A percentile compares a stretch with the other conserved stretches of the same genome.
Conservation (phyloP, 2,113 vertebrate genomes). For the Megaceryle torquata region DNA sequence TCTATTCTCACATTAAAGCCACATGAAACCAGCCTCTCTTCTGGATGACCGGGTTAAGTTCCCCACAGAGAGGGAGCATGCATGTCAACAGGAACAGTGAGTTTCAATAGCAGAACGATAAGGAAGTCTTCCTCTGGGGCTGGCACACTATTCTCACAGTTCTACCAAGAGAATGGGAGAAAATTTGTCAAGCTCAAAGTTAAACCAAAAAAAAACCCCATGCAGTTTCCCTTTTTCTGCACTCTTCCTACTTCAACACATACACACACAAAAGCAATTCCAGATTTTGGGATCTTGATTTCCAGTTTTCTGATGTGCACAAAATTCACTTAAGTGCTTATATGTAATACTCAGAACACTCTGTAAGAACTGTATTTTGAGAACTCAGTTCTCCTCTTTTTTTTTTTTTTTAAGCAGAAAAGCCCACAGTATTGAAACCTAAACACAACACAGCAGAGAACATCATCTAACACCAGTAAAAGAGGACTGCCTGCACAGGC, state of each 20-base stretch:
- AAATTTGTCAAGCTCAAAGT: background rate
- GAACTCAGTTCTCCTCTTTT: background rate
- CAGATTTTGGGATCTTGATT: background rate
- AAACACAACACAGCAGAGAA: background rate
- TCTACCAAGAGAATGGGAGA: background rate
- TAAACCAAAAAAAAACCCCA: background rate
- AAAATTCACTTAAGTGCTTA: background rate
- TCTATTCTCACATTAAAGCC: background rate
- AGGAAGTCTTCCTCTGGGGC: constrained; percentile 1
- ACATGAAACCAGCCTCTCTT: background rate
- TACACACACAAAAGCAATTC: background rate
- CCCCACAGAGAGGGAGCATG: background rate
- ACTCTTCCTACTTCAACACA: background rate
- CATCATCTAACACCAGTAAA: background rate
- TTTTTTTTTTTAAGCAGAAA: background rate
- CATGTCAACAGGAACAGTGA: background rate
- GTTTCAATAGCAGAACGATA: background rate
- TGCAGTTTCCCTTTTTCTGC: background rate
- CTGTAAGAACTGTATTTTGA: background rate
- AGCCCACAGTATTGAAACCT: background rate
- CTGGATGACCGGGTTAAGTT: background rate
- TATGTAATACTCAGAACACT: background rate
- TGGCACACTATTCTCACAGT: background rate
- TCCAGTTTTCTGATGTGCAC: background rate
- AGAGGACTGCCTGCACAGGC: background rate